These are phyloP conservation scores for Brachyptera putata DNA, from an alignment of 2,888 invertebrate genomes.

Conservation along the genomic window DNA sequence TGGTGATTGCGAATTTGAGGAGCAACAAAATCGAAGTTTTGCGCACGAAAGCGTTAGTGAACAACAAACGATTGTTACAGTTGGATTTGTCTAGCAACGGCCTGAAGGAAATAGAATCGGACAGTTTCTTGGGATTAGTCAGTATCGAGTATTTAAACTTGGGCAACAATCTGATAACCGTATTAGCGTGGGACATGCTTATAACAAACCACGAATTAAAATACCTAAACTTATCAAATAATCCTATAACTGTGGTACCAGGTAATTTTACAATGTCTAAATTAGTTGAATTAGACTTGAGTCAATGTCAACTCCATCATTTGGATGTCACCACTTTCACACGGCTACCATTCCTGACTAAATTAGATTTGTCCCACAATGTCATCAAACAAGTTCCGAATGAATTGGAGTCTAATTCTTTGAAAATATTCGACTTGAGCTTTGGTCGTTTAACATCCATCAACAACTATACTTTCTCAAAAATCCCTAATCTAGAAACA, in stretches of 20 bases:
- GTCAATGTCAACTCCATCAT: constrained; percentile 10
- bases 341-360: constrained; percentile 6
- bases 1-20: constrained; percentile 16
- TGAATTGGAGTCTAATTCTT: constrained; percentile 17
- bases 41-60: background rate
- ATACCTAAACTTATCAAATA: constrained; percentile 60
- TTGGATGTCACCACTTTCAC: background rate
- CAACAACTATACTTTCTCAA: constrained; percentile 23
- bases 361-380: constrained; percentile 19
- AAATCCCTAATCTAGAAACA: constrained; percentile 13
- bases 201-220: constrained; percentile 44
- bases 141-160: constrained; percentile 19
- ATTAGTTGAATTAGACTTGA: constrained; percentile 12
- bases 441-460: constrained; percentile 8
- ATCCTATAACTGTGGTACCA: constrained; percentile 54
- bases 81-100: constrained; percentile 23
- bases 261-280: constrained; percentile 36
- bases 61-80: constrained; percentile 11
- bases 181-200: constrained; percentile 18
- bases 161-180: constrained; percentile 19
- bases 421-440: constrained; percentile 23
- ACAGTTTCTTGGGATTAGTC: constrained; percentile 14
- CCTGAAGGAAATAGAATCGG: constrained; percentile 4
- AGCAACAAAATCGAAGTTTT: constrained; percentile 24
- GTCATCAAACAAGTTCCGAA: constrained; percentile 19